These are phyloP conservation scores for Decapterus maruadsi DNA, from an alignment of 2,797 vertebrate genomes.

Conservation along the genomic window DNA sequence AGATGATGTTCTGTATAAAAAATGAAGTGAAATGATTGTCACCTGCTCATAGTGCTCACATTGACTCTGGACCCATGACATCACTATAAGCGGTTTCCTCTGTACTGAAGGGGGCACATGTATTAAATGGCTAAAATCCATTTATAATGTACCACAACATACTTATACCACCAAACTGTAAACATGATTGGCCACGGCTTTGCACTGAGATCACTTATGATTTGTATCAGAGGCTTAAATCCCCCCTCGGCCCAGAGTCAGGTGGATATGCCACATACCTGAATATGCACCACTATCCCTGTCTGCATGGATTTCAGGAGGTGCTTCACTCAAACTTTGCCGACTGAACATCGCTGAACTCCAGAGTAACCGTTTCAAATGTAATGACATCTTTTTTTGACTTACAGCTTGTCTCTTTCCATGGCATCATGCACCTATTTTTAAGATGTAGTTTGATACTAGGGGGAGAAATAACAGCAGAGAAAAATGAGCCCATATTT, in stretches of 20 bases:
- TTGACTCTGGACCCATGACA: too few relatives aligned
- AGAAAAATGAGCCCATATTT: conserved; percentile 2
- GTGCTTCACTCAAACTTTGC: conserved; percentile 12
- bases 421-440: conserved; percentile 47
- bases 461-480: conserved; percentile 1
- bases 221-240: conserved; percentile 5
- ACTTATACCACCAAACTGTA: neutral
- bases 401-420: conserved; percentile 8
- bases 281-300: neutral
- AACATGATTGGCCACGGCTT: conserved; percentile 2
- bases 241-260: conserved; percentile 4
- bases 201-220: neutral
- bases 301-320: conserved; percentile 6
- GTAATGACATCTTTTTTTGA: conserved; percentile 18
- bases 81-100: too few relatives aligned
- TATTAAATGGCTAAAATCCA: conserved; percentile 34
- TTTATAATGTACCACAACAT: neutral
- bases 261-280: conserved; percentile 8
- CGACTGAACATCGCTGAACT: conserved; percentile 24
- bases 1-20: too few relatives aligned
- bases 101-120: neutral
- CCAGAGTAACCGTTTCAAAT: conserved; percentile 20
- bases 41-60: too few relatives aligned
- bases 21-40: too few relatives aligned
- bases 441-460: conserved; percentile 52